phyloP scores from a whole-genome alignment of 2,888 invertebrate genomes.

The Myopa tessellatipennis region DNA sequence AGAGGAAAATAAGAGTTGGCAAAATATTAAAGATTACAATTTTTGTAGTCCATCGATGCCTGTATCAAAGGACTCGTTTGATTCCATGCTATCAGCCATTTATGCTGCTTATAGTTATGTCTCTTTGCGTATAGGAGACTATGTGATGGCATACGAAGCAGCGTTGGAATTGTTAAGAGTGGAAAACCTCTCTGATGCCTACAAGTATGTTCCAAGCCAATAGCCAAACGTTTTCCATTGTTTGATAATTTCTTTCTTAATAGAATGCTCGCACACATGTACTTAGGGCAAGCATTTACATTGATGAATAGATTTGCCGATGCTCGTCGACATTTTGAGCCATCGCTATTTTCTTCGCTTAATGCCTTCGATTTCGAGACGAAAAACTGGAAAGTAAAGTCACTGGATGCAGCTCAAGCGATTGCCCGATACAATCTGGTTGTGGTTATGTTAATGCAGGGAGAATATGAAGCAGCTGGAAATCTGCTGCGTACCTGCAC shows the following conservation, averaged over 20 bases:
- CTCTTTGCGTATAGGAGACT: slow-evolving; percentile 85
- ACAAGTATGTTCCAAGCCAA: slow-evolving; percentile 70
- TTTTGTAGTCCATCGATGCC: slow-evolving; percentile 73
- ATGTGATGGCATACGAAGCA: slow-evolving; percentile 81
- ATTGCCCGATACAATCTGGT: slow-evolving; percentile 83
- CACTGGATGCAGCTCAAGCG: slow-evolving; percentile 75
- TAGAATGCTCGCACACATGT: slow-evolving; percentile 86
- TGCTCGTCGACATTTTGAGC: slow-evolving; percentile 86
- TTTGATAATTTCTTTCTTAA: slow-evolving; percentile 40
- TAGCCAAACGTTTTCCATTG: not conserved
- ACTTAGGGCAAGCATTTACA: slow-evolving; percentile 89
- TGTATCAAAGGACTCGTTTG: slow-evolving; percentile 73
- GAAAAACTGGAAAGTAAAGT: slow-evolving; percentile 71
- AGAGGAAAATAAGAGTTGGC: slow-evolving; percentile 52
- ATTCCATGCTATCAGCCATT: slow-evolving; percentile 74
- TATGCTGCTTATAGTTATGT: slow-evolving; percentile 87
- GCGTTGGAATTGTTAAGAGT: slow-evolving; percentile 80
- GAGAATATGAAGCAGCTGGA: slow-evolving; percentile 76
- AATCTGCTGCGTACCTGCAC: slow-evolving; percentile 58
- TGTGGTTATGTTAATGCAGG: slow-evolving; percentile 79
- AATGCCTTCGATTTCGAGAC: slow-evolving; percentile 69
- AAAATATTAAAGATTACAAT: slow-evolving; percentile 69
- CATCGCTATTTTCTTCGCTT: slow-evolving; percentile 75
- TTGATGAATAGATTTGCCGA: slow-evolving; percentile 84
- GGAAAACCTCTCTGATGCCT: slow-evolving; percentile 77